phyloP scores from a whole-genome alignment of 23 tunicate genomes.

The Ascidia mentula region DNA sequence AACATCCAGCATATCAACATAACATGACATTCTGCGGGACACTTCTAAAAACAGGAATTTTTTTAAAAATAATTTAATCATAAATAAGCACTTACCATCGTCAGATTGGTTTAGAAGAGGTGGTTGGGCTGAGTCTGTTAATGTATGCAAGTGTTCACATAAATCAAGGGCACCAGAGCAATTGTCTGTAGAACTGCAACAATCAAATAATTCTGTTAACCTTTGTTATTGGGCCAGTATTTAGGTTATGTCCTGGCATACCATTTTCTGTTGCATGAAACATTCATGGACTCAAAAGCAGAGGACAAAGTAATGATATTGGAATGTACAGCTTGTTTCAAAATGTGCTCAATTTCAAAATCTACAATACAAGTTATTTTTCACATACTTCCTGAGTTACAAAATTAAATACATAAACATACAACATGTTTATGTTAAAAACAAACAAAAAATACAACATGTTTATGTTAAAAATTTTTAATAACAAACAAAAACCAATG shows the following conservation, averaged over 20 bases:
- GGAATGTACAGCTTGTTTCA: not conserved
- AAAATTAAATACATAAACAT: no score
- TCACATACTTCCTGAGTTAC: no score
- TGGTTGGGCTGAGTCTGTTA: not conserved
- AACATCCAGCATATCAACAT: conserved; percentile 43
- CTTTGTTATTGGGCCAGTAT: not conserved
- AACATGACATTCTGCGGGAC: conserved; percentile 19
- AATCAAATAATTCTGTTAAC: not conserved
- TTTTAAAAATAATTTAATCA: not conserved
- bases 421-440: no score
- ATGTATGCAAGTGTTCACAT: not conserved
- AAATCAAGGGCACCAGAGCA: not conserved
- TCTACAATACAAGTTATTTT: no score
- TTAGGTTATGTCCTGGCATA: not conserved
- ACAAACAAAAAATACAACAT: not conserved
- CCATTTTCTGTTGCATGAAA: conserved; percentile 6
- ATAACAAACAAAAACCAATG: not conserved
- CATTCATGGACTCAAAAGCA: conserved; percentile 22
- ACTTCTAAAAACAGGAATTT: not conserved
- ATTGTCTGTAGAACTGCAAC: not conserved
- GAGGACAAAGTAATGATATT: not conserved
- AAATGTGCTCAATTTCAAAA: not conserved
- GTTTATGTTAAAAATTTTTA: not conserved
- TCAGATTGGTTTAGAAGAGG: not conserved
- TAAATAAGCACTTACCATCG: not conserved